These are phyloP conservation scores for Emydocephalus ijimae DNA, from an alignment of 2,113 vertebrate genomes.

Conservation along the genomic window DNA sequence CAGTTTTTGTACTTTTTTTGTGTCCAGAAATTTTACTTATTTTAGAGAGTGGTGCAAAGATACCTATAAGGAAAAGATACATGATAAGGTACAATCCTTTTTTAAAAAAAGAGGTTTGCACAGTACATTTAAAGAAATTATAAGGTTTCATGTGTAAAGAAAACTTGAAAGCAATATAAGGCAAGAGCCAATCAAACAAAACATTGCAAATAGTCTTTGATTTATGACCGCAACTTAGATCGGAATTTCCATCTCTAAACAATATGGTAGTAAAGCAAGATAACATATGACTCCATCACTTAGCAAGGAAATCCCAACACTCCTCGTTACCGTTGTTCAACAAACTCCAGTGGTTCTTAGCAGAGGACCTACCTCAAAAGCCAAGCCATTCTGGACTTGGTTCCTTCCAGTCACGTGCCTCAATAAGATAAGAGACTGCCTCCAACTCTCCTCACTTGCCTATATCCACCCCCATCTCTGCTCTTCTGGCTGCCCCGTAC, in stretches of 20 bases:
- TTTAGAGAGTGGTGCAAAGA: constrained; percentile 96
- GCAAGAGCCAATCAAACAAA: background rate
- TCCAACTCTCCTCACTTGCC: background rate
- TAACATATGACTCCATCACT: background rate
- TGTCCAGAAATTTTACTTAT: constrained; percentile 84
- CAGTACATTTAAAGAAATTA: background rate
- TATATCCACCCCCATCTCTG: background rate
- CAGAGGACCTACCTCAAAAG: background rate
- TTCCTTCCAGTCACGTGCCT: background rate
- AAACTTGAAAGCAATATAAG: background rate
- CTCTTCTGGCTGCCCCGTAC: background rate
- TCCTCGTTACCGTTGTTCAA: background rate
- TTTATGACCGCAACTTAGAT: background rate
- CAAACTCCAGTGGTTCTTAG: background rate
- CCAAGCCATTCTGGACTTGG: background rate
- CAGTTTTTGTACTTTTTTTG: constrained; percentile 60
- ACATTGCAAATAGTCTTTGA: background rate
- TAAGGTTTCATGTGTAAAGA: background rate
- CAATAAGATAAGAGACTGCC: background rate
- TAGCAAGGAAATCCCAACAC: background rate
- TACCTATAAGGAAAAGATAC: constrained; percentile 69
- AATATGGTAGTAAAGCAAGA: background rate
- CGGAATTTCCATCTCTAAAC: background rate
- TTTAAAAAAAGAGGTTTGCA: background rate
- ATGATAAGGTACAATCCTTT: background rate